Evolutionary conservation across 2,113 vertebrate genomes (phyloP), one percentile per base, ranked within the genome.

Genomic region (Channa maculata): DNA sequence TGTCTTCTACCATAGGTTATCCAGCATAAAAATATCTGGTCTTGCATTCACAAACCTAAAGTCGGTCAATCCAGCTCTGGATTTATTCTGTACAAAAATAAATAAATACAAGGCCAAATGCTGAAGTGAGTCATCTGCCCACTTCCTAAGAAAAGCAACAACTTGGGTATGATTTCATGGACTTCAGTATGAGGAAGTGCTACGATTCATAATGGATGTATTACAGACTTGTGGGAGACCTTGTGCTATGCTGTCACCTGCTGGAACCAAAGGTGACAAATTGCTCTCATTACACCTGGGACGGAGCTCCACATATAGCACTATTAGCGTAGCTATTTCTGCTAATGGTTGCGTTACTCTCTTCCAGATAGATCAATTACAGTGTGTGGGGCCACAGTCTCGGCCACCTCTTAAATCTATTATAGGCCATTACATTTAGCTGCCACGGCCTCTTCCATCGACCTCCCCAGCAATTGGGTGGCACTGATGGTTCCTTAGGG

Each of bases 301-400:
- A 91, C 61, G 72, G 79, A 72, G 82, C 80, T 81, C 82, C 87
- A 89, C 86, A 82, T 90, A 90, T 83, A 89, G 90, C 72, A 82
- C 89, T 93, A 92, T 92, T 92, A 93, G 91, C 55, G 59, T 62
- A 55, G 90, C 90, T 88, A 93, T 86, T 89, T 88, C 87, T 92
- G 88, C 89, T 92, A 93, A 90, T 92, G 89, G 77, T 46, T 38
- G 60, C 76, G 85, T 86, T 89, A 77, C 90, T 85, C 85, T 91
- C 51, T 79, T 90, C 84, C 86, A 89, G 87, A 90, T 87, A 84
- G 87, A 91, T 88, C 91, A 90, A 91, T 92, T 90, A 88, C 80
- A 74, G 75, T 5, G 71, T 52, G 61, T 13, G 79, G 24, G 86
- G 86, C 76, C 85, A 50, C 48, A 65, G 66, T 89, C 86, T 76